Evolutionary conservation across 2,888 invertebrate genomes (phyloP), one percentile per base, ranked within the genome.

Genomic region (Euplagia quadripunctaria): DNA sequence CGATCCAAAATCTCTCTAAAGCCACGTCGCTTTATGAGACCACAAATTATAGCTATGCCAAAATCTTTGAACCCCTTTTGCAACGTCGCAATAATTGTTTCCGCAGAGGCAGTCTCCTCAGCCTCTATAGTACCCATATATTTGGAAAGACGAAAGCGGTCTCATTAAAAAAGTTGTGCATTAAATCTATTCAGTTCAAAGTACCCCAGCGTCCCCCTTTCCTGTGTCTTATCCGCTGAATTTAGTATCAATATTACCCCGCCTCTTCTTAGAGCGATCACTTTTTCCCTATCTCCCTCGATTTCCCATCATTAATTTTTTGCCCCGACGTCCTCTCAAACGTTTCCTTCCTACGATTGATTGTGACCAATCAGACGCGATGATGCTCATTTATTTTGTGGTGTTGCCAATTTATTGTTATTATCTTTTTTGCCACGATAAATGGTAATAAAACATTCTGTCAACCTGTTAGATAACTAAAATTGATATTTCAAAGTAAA

Each of bases 221-320:
- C 81, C 77, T 78, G 74, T 79, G 75, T 80, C 79, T 84, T 84
- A 83, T 83, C 85, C 85, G 77, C 81, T 83, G 86, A 87, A 85
- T 86, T 82, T 79, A 86, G 87, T 90, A 90, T 88, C 90, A 87
- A 90, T 89, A 90, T 87, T 83, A 84, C 86, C 86, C 84, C 85
- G 61, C 71, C 74, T 68, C 72, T 70, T 69, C 68, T 73, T 64
- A 51, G 63, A 82, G 78, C 83, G 81, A 84, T 84, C 85, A 82
- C 88, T 89, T 69, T 89, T 85, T 82, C 87, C 88, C 88, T 90
- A 88, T 91, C 90, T 88, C 80, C 85, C 87, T 85, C 84, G 86
- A 89, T 91, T 89, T 89, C 87, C 89, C 86, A 89, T 93, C 92
- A 93, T 93, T 93, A 93, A 91, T 93, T 93, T 92, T 92, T 93